Evolutionary conservation across 2,888 invertebrate species (phyloP).

Genomic region (Chelonus formosanus): DNA sequence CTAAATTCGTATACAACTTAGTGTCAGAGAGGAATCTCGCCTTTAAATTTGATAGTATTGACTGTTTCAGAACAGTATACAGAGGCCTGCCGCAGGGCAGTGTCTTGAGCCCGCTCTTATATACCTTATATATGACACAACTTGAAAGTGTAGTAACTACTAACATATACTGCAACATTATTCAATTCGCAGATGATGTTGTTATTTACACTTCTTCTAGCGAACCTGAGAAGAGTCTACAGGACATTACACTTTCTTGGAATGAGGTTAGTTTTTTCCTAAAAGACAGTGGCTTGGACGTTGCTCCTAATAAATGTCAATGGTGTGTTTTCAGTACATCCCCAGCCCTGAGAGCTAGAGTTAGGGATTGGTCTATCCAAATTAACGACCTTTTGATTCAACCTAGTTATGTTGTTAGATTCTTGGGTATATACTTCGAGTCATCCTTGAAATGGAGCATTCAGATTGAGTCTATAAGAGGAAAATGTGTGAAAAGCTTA

Average conservation of each 20-base stretch:
- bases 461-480: slow-evolving; percentile 28
- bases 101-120: background rate
- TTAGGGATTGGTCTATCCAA: too few relatives aligned
- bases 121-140: background rate
- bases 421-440: background rate
- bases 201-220: background rate
- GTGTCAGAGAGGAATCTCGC: background rate
- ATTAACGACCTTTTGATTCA: too few relatives aligned
- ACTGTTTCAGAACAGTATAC: background rate
- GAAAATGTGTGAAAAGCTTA: slow-evolving; percentile 25
- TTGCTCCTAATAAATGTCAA: too few relatives aligned
- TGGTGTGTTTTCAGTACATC: too few relatives aligned
- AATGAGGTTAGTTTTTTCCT: background rate
- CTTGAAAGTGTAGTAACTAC: background rate
- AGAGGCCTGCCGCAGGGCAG: background rate
- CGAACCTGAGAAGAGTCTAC: too few relatives aligned
- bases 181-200: slow-evolving; percentile 25
- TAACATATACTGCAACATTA: slow-evolving; percentile 2
- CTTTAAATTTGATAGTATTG: background rate
- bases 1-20: background rate
- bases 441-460: slow-evolving; percentile 11
- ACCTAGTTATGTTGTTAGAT: too few relatives aligned
- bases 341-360: too few relatives aligned
- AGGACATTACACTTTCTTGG: background rate
- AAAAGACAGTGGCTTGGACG: too few relatives aligned